Conservation (phyloP, 2,888 invertebrate genomes). For the Steromphala cineraria region DNA sequence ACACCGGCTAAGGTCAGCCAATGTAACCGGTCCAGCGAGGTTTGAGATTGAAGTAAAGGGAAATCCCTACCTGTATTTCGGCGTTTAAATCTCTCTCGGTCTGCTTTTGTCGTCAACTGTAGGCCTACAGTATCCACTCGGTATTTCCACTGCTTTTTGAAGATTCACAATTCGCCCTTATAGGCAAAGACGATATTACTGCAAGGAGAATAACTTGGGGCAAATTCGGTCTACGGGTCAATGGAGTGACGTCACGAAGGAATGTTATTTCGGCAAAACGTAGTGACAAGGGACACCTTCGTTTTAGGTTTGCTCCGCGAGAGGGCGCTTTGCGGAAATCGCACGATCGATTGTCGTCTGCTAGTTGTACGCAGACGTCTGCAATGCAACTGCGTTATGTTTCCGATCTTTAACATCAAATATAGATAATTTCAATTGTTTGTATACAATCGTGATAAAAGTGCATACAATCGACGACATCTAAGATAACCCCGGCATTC, state of each 20-base stretch:
- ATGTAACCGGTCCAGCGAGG: too few relatives aligned
- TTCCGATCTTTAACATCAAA: background rate
- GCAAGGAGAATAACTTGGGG: too few relatives aligned
- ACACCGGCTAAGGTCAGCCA: too few relatives aligned
- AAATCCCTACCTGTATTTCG: too few relatives aligned
- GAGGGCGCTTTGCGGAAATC: background rate
- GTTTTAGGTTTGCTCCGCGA: background rate
- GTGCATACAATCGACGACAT: background rate
- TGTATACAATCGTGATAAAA: background rate
- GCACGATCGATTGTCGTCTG: background rate
- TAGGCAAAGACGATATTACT: too few relatives aligned
- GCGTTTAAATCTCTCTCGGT: too few relatives aligned
- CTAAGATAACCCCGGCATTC: background rate
- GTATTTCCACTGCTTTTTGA: too few relatives aligned
- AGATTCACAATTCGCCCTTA: too few relatives aligned
- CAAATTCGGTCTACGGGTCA: background rate
- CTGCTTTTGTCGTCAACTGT: too few relatives aligned
- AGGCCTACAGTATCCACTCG: too few relatives aligned
- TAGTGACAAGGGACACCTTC: background rate
- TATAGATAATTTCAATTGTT: background rate
- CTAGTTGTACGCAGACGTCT: background rate
- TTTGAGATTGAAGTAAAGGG: too few relatives aligned
- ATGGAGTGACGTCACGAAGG: background rate
- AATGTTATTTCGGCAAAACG: background rate
- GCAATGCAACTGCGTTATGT: background rate